Base-by-base conservation (phyloP, 2,797 vertebrate species). In the Psittacula derbiana region DNA sequence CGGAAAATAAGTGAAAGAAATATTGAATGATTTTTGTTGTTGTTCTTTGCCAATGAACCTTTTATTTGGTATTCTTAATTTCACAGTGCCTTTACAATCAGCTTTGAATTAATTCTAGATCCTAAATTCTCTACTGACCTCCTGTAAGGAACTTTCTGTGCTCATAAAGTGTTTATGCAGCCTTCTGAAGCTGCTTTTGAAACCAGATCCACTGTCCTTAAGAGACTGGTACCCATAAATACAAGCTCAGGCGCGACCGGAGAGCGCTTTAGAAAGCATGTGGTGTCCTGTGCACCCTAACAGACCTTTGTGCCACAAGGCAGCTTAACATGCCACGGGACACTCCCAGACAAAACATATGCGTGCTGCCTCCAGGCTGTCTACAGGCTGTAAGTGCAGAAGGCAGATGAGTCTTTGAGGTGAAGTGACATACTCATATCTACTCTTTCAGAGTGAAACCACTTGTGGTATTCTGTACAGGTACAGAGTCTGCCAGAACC, bases 21-120 rank as follows among this genome's bases (percentile, higher is more conserved):
- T 58, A 58, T 23, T 24, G 28, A 81, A 50, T 0, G 0, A 36
- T 27, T 80, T 82, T 40, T 58, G 13, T 10, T 27, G 18, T 57
- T 80, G 1, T 25, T 60, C 40, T 85, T 72, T 86, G 44, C 18
- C 8, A 38, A 12, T 31, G 23, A 65, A 36, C 6, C 12, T 89
- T 49, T 71, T 41, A 38, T 67, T 90, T 55, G 10, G 11, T 46
- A 53, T 28, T 21, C 30, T 62, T 70, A 80, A 73, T 78, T 60
- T 46, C 12, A 60, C 13, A 69, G 20, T 16, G 8, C 10, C 55
- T 86, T 84, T 47, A 64, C 8, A 52, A n/a, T 30, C 28, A 66
- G 1, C 11, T 83, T 40, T 72, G 13, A 80, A 65, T 36, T 27
- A 36, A n/a, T 67, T 91, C 86, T 47, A 76, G n/a, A 49, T 41